phyloP scores from a whole-genome alignment of 2,113 vertebrate species.

The Trochalopteron elliotii region DNA sequence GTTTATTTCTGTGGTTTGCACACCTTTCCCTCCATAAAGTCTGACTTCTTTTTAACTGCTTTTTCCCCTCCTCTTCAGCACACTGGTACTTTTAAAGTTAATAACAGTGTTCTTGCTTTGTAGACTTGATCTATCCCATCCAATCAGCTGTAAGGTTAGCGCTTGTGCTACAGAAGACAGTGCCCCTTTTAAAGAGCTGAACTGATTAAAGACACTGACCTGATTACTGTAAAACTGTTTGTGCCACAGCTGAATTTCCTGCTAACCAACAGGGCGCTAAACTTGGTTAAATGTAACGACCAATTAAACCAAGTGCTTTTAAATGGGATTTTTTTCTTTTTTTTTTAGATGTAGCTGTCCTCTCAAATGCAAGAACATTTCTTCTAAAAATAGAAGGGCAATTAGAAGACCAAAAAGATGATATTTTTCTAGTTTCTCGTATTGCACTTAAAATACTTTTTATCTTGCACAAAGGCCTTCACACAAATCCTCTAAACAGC shows the following conservation, averaged over 20 bases:
- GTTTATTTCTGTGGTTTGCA: constrained; percentile 61
- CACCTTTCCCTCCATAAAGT: constrained; percentile 48
- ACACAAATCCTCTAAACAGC: constrained; percentile 70
- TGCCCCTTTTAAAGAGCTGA: constrained; percentile 58
- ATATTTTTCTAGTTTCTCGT: constrained; percentile 58
- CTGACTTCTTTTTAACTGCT: not conserved
- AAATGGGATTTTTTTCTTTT: not conserved
- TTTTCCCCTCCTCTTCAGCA: not conserved
- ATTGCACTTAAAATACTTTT: constrained; percentile 68
- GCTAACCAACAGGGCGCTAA: constrained; percentile 23
- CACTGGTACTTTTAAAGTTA: constrained; percentile 53
- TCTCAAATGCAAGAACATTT: constrained; percentile 28
- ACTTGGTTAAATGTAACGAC: constrained; percentile 2
- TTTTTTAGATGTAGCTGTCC: not conserved
- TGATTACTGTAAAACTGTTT: constrained; percentile 54
- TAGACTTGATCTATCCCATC: constrained; percentile 49
- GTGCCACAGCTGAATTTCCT: constrained; percentile 50
- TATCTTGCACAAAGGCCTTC: constrained; percentile 72
- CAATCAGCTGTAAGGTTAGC: constrained; percentile 51
- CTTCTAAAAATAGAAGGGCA: constrained; percentile 18
- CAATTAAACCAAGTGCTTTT: constrained; percentile 13
- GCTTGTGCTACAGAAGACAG: constrained; percentile 55
- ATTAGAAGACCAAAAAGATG: constrained; percentile 17
- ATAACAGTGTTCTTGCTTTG: constrained; percentile 18
- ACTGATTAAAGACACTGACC: constrained; percentile 64